These are phyloP conservation scores for Drosophila siamana DNA, from an alignment of 2,888 invertebrate genomes.

Conservation along the genomic window DNA sequence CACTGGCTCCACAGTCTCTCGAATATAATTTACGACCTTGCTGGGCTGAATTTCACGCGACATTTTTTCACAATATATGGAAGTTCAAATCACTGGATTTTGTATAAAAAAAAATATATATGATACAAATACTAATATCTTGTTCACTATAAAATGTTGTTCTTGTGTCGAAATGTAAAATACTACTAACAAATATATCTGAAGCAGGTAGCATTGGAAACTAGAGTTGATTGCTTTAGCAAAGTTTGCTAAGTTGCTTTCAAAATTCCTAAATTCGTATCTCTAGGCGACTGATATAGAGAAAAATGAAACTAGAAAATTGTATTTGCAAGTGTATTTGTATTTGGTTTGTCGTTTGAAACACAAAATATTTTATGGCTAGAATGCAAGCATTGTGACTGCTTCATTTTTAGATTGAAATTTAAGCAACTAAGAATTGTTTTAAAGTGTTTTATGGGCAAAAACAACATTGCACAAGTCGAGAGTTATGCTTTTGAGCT, in stretches of 20 bases:
- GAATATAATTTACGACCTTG: background rate
- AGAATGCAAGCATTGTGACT: no score
- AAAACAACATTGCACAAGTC: background rate
- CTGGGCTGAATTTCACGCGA: background rate
- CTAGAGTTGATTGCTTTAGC: background rate
- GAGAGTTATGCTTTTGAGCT: no score
- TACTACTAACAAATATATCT: background rate
- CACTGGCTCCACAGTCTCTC: background rate
- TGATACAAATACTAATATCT: background rate
- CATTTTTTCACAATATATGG: background rate
- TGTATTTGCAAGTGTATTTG: no score
- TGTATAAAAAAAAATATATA: background rate
- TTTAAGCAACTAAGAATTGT: no score
- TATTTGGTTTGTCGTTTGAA: no score
- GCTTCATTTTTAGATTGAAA: no score
- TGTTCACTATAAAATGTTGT: background rate
- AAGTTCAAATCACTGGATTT: background rate
- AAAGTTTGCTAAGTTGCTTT: background rate
- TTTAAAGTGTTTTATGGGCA: no score
- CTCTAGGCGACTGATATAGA: background rate
- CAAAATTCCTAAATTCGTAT: background rate
- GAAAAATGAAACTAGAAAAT: no score
- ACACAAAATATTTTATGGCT: no score
- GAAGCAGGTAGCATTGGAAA: background rate
- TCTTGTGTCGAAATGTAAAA: background rate